Base-by-base conservation (phyloP, 2,797 vertebrate species). In the Setipinna tenuifilis region DNA sequence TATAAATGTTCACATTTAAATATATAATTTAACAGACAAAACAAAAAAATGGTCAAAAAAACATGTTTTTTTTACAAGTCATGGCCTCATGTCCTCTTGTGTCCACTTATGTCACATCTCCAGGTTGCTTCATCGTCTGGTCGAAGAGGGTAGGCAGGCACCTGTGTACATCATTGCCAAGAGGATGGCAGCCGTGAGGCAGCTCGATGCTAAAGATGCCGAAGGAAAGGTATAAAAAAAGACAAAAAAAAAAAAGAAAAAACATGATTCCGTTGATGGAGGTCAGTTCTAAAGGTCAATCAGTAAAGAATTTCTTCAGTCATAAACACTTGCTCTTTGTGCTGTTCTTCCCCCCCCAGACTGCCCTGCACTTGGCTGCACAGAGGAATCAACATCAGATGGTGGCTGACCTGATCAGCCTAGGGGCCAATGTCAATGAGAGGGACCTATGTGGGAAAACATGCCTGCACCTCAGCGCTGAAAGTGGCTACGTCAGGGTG, bases 351-450 rank as follows among this genome's bases (percentile, higher is more conserved):
- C 89, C 57, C 83, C 84, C 81, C 6, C 88, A 98, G 97, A 97
- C 97, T 17, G 94, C 97, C 0, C 92, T 97, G 6, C 97, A 97
- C 87, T 90, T 96, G 0, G 96, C 97, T n/a, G 96, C 96, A 0
- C 93, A 95, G 88, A 95, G 94, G 90, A 98, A 98, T 90, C 96
- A 97, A 5, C 96, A 96, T 71, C 91, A 96, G 62, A 96, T 97
- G 89, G 95, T 96, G 83, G 92, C 92, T 0, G 97, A 98, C 89
- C 92, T 98, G 87, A 95, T 97, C 86, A 85, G 59, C 9, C 88
- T 97, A 12, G 96, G 97, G 11, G 96, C 96, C 48, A 91, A 92
- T 0, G 83, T 96, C 88, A 97, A 96, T 0, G 93, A 92, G 78
- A 95, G 83, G 2, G 96, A 97, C 89, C 85, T 78, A 0, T 87